These are phyloP conservation scores for Tyrannus savana DNA, from an alignment of 2,113 vertebrate genomes.

Conservation along the genomic window DNA sequence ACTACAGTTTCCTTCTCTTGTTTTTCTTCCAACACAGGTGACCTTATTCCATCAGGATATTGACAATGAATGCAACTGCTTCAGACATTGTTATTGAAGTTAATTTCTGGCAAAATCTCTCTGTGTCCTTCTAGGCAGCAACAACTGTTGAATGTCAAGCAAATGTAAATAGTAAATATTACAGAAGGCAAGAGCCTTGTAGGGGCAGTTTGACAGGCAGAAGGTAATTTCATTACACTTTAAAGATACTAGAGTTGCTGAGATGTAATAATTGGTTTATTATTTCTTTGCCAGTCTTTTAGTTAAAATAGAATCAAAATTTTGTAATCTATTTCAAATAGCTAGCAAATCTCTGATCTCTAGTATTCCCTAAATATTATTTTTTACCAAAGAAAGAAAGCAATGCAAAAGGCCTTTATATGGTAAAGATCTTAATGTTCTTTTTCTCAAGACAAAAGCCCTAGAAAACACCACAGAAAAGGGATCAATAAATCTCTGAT, in stretches of 20 bases:
- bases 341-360: not conserved
- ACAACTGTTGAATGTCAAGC: not conserved
- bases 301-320: not conserved
- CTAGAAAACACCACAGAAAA: not conserved
- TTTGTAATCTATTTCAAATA: not conserved
- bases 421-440: not conserved
- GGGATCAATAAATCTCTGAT: not conserved
- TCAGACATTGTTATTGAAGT: not conserved
- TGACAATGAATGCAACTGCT: not conserved
- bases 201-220: not conserved
- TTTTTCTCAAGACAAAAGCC: not conserved
- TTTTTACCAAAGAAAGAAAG: not conserved
- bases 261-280: not conserved
- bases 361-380: not conserved
- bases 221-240: not conserved
- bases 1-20: not conserved
- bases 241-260: not conserved
- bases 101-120: not conserved
- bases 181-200: not conserved
- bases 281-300: not conserved
- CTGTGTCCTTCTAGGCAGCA: not conserved
- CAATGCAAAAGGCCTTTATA: not conserved
- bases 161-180: not conserved
- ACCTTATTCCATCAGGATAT: conserved; percentile 1
- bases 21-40: not conserved